Evolutionary conservation across 2,888 invertebrate genomes (phyloP), one percentile per base, ranked within the genome.

Genomic region (Dryomyza anilis): DNA sequence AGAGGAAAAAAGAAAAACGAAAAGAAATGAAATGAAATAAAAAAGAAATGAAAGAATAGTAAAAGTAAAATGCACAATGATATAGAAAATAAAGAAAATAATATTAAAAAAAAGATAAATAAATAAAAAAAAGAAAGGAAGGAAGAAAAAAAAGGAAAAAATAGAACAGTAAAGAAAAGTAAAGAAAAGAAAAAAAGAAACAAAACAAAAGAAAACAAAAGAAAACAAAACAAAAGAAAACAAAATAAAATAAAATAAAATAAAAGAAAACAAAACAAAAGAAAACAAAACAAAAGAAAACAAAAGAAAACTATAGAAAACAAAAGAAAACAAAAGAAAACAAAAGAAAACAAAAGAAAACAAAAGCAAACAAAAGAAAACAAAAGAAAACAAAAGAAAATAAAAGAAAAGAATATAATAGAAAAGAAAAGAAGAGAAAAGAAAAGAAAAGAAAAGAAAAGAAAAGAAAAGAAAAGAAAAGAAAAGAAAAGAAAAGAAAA

Each of bases 371-470:
- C 16, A 16, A 29, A 55, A 66, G 65, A 46, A 63, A 60, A 57
- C 7, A n/a, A 43, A n/a, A 43, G n/a, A 43, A 12, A 33, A 8
- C 8, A 4, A 19, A 45, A 19, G 7, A 16, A 16, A 10, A 64
- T 65, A 60, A 64, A 67, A 45, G 50, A 68, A 53, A 25, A 63
- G 56, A 67, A 64, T 60, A 58, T 57, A 66, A 65, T 53, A 58
- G 62, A 61, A 65, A 48, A 66, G 66, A 66, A 64, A 68, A 66
- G 67, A 68, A 65, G 62, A 53, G 60, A 69, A 69, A 66, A 57
- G 45, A 43, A 58, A 55, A 43, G 30, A 36, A 33, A 60, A 56
- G 43, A 55, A 12, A 45, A 53, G 53, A 46, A 14, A 43, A 43
- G 45, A 12, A 55, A 43, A 43, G 12, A 33, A 8, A 8, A 33